Evolutionary conservation across 2,797 vertebrate species (phyloP).

Genomic region (Pelochelys cantorii): DNA sequence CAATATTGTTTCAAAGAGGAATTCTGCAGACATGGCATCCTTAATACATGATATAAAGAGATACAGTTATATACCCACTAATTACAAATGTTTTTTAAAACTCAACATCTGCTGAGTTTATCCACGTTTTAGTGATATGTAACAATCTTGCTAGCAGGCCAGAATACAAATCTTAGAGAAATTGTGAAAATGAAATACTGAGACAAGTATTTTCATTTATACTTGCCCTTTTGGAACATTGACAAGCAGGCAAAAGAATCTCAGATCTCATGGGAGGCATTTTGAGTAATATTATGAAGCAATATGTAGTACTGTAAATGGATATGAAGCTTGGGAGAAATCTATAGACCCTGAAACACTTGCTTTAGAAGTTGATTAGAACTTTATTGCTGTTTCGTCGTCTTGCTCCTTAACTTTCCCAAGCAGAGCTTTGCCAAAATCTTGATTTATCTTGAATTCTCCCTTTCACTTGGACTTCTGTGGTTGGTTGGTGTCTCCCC

Average conservation of each 20-base stretch:
- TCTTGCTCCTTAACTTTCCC: background rate
- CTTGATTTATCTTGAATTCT: background rate
- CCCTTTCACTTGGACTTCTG: background rate
- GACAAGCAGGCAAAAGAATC: background rate
- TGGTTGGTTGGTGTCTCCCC: background rate
- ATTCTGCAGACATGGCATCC: background rate
- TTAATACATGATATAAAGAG: background rate
- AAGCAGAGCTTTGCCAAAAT: background rate
- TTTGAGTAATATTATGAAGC: background rate
- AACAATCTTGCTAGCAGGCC: background rate
- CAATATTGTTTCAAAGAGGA: background rate
- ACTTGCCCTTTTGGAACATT: conserved; percentile 7
- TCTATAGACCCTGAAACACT: background rate
- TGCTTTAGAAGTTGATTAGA: background rate
- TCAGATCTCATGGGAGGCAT: background rate
- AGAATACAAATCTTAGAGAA: background rate
- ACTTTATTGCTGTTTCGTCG: background rate
- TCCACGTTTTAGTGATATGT: background rate
- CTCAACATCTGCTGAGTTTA: background rate
- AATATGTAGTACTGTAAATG: background rate
- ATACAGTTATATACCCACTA: background rate
- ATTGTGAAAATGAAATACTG: background rate
- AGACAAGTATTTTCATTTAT: conserved; percentile 26
- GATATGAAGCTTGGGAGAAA: background rate
- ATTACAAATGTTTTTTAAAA: background rate